Base-by-base conservation (phyloP, 2,888 invertebrate genomes). In the Odontocolon sp. region DNA sequence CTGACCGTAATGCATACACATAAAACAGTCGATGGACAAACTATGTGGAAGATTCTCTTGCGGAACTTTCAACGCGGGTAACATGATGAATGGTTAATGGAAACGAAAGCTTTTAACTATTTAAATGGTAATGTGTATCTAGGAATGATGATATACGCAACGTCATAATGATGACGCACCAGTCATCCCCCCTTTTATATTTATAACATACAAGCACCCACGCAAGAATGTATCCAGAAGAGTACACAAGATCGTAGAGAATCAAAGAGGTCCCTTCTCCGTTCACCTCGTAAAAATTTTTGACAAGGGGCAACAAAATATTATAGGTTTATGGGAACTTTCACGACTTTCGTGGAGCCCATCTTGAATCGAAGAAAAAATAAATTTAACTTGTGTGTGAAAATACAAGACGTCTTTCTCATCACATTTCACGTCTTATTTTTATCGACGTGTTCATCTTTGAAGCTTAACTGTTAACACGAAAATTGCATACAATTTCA, bases 81-180 rank as follows among this genome's bases (percentile, higher is more conserved):
- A 36, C 28, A 71, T 76, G 76, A 76, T 38, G 50, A 71, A 72
- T 57, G 56, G 40, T 57, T 67, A 33, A 67, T 38, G 38, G 54
- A 36, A 66, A 71, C 61, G 71, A 77, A 68, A 72, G 61, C 63
- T 67, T 71, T 71, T 61, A 57, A 72, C 77, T 72, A 77, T 77
- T 77, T 52, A 63, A 77, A 77, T 77, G 68, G 63, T 68, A 72
- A 77, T 77, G 61, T 14, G 26, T 63, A 63, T 63, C 57, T 28
- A 56, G 40, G 68, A 72, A 71, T 63, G 61, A 77, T 71, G 68
- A 77, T 63, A 71, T 68, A 77, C 57, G 72, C 71, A 77, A n/a
- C 63, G 56, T 71, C 77, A 57, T 57, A 47, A 40, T 38, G 67
- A 71, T 77, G 77, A 71, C 71, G 67, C 71, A 71, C 63, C 67